These are phyloP conservation scores for Labroides dimidiatus DNA, from an alignment of 2,797 vertebrate species.

Conservation along the genomic window DNA sequence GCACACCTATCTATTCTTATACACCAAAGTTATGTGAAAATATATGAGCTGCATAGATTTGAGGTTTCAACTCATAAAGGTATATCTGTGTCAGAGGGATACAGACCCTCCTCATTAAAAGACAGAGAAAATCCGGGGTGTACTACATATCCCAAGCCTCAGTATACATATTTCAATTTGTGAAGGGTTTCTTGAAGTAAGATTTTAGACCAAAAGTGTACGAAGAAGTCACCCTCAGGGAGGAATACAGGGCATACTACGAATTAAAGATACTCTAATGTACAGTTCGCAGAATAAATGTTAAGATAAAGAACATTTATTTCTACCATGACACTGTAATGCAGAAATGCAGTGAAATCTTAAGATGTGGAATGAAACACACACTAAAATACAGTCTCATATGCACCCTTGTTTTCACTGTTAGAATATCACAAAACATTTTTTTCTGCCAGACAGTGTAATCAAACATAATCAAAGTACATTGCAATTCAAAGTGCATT, in stretches of 20 bases:
- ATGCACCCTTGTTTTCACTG: not conserved
- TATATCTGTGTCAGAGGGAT: not conserved
- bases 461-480: constrained; percentile 17
- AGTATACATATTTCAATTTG: not conserved
- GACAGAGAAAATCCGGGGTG: not conserved
- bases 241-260: not conserved
- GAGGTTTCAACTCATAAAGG: constrained; percentile 3
- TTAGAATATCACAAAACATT: constrained; percentile 13
- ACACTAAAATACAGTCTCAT: not conserved
- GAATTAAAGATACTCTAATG: not conserved
- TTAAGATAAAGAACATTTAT: too few species aligned
- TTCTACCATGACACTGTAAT: not conserved
- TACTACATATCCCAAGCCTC: not conserved
- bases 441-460: constrained; percentile 21
- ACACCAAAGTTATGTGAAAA: constrained; percentile 3
- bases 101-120: not conserved
- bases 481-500: not conserved
- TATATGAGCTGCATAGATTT: constrained; percentile 11
- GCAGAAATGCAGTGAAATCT: not conserved
- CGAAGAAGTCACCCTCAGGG: not conserved
- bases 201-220: not conserved
- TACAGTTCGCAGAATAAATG: not conserved
- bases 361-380: not conserved
- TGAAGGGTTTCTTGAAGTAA: not conserved
- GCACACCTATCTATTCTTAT: constrained; percentile 7